Conservation (phyloP, 2,888 invertebrate genomes). For the Tinea pellionella region DNA sequence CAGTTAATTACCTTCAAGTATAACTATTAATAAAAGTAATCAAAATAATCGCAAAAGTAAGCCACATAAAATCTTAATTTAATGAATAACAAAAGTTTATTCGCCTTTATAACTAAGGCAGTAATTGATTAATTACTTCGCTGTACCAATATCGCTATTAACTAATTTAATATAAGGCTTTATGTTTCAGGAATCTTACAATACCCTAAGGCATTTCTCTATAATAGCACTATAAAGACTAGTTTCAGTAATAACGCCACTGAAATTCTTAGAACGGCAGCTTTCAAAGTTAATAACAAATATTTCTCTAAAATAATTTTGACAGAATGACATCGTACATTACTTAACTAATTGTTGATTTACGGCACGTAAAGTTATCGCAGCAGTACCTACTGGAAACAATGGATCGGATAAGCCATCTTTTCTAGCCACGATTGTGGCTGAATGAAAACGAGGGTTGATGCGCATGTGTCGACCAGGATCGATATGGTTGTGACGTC, state of each 20-base stretch:
- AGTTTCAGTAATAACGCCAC: background rate
- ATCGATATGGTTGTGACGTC: constrained; percentile 64
- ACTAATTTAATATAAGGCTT: background rate
- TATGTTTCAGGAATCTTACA: background rate
- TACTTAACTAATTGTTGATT: background rate
- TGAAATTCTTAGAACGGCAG: background rate
- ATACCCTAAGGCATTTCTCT: background rate
- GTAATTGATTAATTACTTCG: background rate
- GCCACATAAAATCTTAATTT: too few relatives aligned
- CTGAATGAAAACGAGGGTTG: constrained; percentile 17
- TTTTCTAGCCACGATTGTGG: constrained; percentile 1
- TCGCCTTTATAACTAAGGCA: too few relatives aligned
- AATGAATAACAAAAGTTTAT: too few relatives aligned
- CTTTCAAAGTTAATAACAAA: background rate
- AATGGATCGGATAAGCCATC: constrained; percentile 8
- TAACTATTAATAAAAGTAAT: too few relatives aligned
- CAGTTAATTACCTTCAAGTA: too few relatives aligned
- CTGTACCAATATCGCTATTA: too few relatives aligned
- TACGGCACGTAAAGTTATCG: constrained; percentile 7
- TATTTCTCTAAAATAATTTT: background rate
- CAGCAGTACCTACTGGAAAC: background rate
- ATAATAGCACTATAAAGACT: background rate
- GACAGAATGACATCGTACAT: background rate
- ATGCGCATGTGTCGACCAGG: constrained; percentile 48
- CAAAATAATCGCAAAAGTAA: too few relatives aligned